Evolutionary conservation across 2,113 vertebrate genomes (phyloP).

Genomic region (Barbus barbus): DNA sequence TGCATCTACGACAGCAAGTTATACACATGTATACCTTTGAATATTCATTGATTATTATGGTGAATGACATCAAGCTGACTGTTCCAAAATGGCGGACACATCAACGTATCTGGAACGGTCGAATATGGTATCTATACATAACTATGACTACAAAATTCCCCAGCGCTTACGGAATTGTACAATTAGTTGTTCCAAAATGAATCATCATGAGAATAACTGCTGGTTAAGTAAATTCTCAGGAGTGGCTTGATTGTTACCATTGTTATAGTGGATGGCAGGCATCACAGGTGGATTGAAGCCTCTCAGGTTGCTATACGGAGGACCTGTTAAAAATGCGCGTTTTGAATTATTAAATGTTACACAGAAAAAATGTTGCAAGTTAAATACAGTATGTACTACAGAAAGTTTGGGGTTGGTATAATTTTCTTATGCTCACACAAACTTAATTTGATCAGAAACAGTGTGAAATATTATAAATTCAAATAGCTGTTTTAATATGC

Average conservation of each 20-base stretch:
- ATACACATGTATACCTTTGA: no score
- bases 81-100: no score
- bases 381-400: neutral
- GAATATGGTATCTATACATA: no score
- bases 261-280: neutral
- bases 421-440: neutral
- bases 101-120: no score
- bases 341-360: neutral
- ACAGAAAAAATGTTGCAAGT: neutral
- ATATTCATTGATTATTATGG: no score
- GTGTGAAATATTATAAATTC: no score
- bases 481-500: no score
- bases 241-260: neutral
- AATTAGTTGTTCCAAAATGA: neutral
- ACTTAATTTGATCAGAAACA: neutral
- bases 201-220: neutral
- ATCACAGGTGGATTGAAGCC: neutral
- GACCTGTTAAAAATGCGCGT: neutral
- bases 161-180: neutral
- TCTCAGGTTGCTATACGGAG: neutral
- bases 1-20: no score
- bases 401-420: neutral
- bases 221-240: neutral
- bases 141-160: neutral
- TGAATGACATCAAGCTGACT: no score